These are phyloP conservation scores for Daubentonia madagascariensis DNA, from an alignment of 2,113 vertebrate genomes.

Conservation along the genomic window DNA sequence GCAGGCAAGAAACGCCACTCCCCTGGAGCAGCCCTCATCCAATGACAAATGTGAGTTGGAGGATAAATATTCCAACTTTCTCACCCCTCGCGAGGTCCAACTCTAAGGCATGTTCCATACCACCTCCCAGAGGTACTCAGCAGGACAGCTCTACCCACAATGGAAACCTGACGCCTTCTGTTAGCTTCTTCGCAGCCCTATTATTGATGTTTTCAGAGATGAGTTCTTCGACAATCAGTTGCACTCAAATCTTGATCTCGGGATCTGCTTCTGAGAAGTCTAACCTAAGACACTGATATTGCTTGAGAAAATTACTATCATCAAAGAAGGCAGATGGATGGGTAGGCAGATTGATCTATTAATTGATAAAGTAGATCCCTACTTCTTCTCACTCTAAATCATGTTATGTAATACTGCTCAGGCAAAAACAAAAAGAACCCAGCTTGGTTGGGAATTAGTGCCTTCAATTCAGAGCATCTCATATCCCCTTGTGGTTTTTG, in stretches of 20 bases:
- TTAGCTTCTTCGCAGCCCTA: background rate
- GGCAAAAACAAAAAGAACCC: background rate
- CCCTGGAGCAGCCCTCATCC: background rate
- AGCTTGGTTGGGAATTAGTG: background rate
- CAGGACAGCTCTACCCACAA: background rate
- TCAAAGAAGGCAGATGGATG: background rate
- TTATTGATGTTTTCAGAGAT: background rate
- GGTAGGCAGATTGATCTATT: fast-evolving
- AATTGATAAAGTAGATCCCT: background rate
- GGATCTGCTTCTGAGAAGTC: background rate
- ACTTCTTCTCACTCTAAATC: background rate
- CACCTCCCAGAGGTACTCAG: background rate
- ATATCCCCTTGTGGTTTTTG: background rate
- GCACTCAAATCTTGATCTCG: background rate
- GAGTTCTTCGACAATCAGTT: background rate
- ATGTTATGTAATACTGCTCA: background rate
- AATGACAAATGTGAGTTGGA: background rate
- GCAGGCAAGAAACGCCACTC: background rate
- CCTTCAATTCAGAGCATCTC: background rate
- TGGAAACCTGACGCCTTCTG: background rate
- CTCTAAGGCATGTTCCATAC: no score
- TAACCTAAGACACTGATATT: background rate
- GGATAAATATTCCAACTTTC: background rate
- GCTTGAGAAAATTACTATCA: background rate
- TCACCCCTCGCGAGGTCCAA: background rate